Percentiles rank a stretch among this genome's conserved stretches.
Conservation (phyloP, 2,113 vertebrate genomes). For the Odontophorus gujanensis region DNA sequence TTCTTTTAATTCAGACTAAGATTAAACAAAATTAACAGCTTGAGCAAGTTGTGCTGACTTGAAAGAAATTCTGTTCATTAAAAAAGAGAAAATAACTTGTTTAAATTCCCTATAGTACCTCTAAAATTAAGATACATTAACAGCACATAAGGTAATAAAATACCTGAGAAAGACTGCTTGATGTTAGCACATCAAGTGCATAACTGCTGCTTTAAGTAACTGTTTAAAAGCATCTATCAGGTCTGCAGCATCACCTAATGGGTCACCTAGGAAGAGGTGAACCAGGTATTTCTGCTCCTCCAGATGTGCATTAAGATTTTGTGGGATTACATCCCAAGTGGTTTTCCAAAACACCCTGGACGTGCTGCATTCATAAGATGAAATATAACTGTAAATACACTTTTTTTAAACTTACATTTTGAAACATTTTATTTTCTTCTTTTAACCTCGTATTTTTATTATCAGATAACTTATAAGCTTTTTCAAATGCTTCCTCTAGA, state of each 20-base stretch:
- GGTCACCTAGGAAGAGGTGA: neutral
- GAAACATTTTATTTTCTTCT: conserved; percentile 91
- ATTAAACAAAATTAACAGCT: neutral
- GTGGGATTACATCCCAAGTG: fast-evolving
- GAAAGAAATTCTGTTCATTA: neutral
- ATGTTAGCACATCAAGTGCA: neutral
- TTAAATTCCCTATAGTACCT: neutral
- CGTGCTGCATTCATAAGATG: fast-evolving
- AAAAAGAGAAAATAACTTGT: neutral
- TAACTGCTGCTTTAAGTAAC: neutral
- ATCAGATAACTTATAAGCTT: conserved; percentile 84
- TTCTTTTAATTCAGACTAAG: neutral
- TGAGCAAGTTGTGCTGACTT: neutral
- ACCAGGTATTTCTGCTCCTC: neutral
- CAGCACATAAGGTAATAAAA: neutral
- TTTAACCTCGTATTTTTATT: conserved; percentile 86
- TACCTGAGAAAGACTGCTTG: neutral
- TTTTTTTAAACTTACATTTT: conserved; percentile 83
- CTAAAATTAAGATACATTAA: neutral
- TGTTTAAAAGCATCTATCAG: neutral
- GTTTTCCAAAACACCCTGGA: neutral
- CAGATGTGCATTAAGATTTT: neutral
- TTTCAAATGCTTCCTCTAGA: conserved; percentile 85
- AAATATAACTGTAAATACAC: neutral
- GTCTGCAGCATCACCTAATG: neutral